These are phyloP conservation scores for Labia minor DNA, from an alignment of 2,888 invertebrate genomes.

Conservation along the genomic window DNA sequence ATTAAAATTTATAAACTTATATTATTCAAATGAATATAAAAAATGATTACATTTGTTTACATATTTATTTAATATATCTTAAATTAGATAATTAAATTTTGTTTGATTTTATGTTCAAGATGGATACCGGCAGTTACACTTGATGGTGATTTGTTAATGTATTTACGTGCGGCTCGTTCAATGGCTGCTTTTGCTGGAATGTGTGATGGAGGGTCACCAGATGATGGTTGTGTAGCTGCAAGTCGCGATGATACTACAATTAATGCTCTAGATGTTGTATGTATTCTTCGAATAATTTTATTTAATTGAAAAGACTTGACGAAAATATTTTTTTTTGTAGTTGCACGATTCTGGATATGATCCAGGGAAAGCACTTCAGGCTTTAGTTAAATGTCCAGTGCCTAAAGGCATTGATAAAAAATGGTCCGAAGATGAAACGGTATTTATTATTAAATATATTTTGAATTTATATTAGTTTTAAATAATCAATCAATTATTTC, in stretches of 20 bases:
- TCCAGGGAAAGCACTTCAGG: conserved; percentile 90
- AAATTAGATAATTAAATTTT: too few species aligned
- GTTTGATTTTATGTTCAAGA: conserved; percentile 27
- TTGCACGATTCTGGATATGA: conserved; percentile 94
- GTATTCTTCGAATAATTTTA: conserved; percentile 29
- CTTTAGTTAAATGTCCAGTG: conserved; percentile 91
- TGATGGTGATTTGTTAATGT: conserved; percentile 95
- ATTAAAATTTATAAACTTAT: too few species aligned
- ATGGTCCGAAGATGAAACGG: conserved; percentile 94
- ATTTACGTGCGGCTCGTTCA: conserved; percentile 88
- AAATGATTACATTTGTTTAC: too few species aligned
- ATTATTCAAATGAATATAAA: too few species aligned
- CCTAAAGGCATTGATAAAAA: conserved; percentile 95
- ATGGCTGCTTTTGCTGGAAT: conserved; percentile 98
- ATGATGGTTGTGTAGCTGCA: conserved; percentile 94
- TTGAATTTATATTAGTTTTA: conserved; percentile 21
- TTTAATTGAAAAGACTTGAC: too few species aligned
- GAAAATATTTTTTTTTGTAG: conserved; percentile 37
- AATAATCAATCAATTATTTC: conserved; percentile 27
- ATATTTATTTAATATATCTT: too few species aligned
- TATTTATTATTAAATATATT: conserved; percentile 32
- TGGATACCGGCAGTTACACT: conserved; percentile 90
- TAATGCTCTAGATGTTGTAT: conserved; percentile 86
- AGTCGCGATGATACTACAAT: conserved; percentile 95
- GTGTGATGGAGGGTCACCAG: conserved; percentile 96